Conservation (phyloP, 2,888 invertebrate species). For the Heliconius hortense region DNA sequence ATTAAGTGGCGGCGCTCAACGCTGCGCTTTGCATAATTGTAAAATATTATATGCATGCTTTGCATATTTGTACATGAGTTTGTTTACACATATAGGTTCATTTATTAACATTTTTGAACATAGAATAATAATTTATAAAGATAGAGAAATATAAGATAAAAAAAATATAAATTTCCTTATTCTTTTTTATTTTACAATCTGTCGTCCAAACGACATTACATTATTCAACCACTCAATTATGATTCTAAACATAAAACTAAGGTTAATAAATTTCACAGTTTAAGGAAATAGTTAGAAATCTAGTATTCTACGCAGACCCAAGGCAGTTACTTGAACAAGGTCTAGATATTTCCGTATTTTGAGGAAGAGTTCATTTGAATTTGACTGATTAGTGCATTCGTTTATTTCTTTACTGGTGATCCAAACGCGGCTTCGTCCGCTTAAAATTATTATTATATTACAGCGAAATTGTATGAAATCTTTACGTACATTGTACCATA, state of each 20-base stretch:
- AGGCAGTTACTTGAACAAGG: conserved; percentile 47
- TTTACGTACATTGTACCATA: neutral
- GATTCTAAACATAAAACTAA: conserved; percentile 37
- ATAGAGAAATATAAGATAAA: too few species aligned
- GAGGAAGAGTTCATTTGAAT: conserved; percentile 41
- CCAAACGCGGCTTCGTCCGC: neutral
- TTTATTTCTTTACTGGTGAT: neutral
- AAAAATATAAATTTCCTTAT: neutral
- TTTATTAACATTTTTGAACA: too few species aligned
- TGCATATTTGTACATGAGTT: neutral
- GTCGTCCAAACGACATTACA: neutral
- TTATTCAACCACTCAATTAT: conserved; percentile 29
- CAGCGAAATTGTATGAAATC: neutral
- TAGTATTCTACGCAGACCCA: conserved; percentile 53
- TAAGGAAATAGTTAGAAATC: conserved; percentile 53
- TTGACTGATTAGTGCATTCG: conserved; percentile 2
- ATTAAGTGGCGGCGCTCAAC: too few species aligned
- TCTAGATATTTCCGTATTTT: conserved; percentile 53
- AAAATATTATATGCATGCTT: neutral
- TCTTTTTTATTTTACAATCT: neutral
- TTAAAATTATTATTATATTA: neutral
- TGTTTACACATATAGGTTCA: too few species aligned
- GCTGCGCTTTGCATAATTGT: too few species aligned
- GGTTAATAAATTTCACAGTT: conserved; percentile 45
- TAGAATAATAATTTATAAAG: neutral